Evolutionary conservation across 2,113 vertebrate genomes (phyloP), one percentile per base, ranked within the genome.

Genomic region (Centropus unirufus): DNA sequence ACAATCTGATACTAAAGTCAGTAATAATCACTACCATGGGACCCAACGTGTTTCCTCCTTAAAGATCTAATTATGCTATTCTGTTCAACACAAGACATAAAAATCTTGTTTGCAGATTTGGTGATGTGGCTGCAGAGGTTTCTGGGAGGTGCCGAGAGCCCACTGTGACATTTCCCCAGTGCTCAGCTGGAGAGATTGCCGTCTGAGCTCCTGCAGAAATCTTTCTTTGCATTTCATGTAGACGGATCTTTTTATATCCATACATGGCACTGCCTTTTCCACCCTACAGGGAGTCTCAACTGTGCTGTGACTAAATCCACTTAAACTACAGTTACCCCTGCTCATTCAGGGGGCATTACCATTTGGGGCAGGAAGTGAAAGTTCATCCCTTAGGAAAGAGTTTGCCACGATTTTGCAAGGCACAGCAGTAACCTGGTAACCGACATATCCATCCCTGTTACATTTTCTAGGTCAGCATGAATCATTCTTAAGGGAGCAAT

Each of bases 381-480:
- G 83, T 92, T 93, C 89, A 90, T 90, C 86, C 86, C 92, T 81
- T 78, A 74, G 86, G 94, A 93, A 90, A 59, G 83, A 81, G 73
- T 64, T 93, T 57, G n/a, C 62, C 32, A 1, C 44, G 83, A 52
- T 95, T 96, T 92, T 89, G 44, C 87, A 89, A 92, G 89, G 77
- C 74, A 51, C 92, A 85, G 92, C 89, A 89, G 80, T 95, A 93
- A 93, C 94, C 92, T 93, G 89, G 83, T 93, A 95, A 96, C 94
- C 67, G 40, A 95, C 83, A 91, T 95, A 91, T 6, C 86, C 76
- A 72, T 92, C 93, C 83, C 77, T 76, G 49, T 74, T 87, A 68
- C 66, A 69, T 89, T 97, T 96, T 95, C 92, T 95, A 96, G 94
- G 92, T 95, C 95, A 97, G 87, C 17, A 1, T 54, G 91, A 89